Evolutionary conservation across 2,888 invertebrate species (phyloP).

Genomic region (Himalopsyche japonica): DNA sequence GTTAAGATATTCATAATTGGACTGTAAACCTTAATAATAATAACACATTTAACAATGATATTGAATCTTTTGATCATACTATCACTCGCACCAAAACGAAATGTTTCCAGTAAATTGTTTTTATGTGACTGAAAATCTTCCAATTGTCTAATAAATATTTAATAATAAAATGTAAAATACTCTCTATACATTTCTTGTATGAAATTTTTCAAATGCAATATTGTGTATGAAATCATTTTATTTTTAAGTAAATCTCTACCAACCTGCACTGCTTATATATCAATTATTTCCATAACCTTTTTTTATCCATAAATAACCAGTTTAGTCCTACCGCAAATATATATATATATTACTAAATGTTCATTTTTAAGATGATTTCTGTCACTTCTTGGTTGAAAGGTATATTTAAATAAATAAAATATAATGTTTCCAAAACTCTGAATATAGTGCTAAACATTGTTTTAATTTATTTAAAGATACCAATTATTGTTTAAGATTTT

Average conservation of each 20-base stretch:
- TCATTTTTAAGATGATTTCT: no score
- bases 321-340: no score
- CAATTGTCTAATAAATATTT: neutral
- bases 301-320: no score
- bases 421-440: no score
- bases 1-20: neutral
- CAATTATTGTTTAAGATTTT: no score
- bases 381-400: no score
- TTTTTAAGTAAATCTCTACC: neutral
- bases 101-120: neutral
- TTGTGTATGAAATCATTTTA: neutral
- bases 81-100: neutral
- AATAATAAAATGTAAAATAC: neutral
- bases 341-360: no score
- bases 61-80: neutral
- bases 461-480: no score
- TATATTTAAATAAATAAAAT: no score
- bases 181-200: neutral
- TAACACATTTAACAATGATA: neutral
- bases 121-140: neutral
- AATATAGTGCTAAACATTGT: no score
- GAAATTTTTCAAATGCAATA: neutral
- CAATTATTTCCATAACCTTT: neutral
- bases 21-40: neutral
- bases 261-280: neutral